A percentile compares a stretch with the other conserved stretches of the same genome.
Evolutionary conservation across 2,888 invertebrate species (phyloP).

Genomic region (Callimorpha dominula): DNA sequence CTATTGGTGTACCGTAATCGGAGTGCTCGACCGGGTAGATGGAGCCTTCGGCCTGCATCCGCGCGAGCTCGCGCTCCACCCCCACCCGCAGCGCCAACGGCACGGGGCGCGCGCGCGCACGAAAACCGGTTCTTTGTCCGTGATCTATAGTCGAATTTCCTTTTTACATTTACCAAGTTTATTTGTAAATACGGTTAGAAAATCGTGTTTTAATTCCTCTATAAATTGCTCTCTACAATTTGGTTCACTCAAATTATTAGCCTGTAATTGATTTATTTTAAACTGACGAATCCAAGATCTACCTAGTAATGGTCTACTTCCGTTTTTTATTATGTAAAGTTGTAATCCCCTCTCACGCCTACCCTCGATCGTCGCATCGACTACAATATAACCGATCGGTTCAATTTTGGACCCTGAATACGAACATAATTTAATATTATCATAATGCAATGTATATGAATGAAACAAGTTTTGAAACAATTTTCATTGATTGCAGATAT

Average conservation of each 20-base stretch:
- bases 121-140: constrained; percentile 28
- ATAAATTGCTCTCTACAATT: constrained; percentile 15
- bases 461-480: too few relatives aligned
- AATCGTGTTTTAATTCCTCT: constrained; percentile 19
- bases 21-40: constrained; percentile 42
- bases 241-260: constrained; percentile 20
- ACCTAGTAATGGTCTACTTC: constrained; percentile 30
- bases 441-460: background rate
- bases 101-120: constrained; percentile 27
- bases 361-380: background rate
- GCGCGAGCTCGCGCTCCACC: background rate
- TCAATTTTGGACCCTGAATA: background rate
- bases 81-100: constrained; percentile 6
- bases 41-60: constrained; percentile 35
- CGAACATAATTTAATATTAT: constrained; percentile 12
- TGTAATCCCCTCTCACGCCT: constrained; percentile 11
- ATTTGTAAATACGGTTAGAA: constrained; percentile 32
- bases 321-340: constrained; percentile 30
- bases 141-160: constrained; percentile 28
- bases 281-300: constrained; percentile 33
- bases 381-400: constrained; percentile 7
- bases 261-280: constrained; percentile 22
- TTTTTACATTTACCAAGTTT: constrained; percentile 32
- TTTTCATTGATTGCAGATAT: too few relatives aligned
- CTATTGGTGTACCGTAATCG: constrained; percentile 34